A percentile compares a stretch with the other conserved stretches of the same genome.
These are phyloP conservation scores for Amphiprion percula DNA, from an alignment of 2,113 vertebrate genomes.

Conservation along the genomic window DNA sequence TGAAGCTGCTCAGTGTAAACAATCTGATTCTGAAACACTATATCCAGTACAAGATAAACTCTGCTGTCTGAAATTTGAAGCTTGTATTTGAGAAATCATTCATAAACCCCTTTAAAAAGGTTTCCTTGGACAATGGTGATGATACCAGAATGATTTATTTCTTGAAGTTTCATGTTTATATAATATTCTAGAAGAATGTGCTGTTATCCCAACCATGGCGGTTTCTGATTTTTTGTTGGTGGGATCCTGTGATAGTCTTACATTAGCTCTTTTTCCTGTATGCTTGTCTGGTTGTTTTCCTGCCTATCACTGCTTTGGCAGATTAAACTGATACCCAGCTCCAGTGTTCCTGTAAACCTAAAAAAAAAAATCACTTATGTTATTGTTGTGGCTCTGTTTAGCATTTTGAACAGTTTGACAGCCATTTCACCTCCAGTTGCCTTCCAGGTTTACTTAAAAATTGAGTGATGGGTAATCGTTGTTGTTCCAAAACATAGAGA, in stretches of 20 bases:
- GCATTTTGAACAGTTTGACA: background rate
- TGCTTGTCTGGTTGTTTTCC: background rate
- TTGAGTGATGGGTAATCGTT: background rate
- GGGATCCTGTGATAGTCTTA: no score
- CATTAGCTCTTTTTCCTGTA: no score
- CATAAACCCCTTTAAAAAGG: background rate
- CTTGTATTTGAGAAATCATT: background rate
- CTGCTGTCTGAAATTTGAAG: slow-evolving; percentile 8
- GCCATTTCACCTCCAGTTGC: background rate
- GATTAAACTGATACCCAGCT: slow-evolving; percentile 4
- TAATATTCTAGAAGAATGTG: no score
- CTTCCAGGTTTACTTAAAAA: background rate
- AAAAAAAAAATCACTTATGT: background rate
- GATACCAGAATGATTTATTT: background rate
- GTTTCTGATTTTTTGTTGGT: no score
- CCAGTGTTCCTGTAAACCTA: background rate
- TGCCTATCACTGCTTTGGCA: slow-evolving; percentile 15
- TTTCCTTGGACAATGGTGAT: background rate
- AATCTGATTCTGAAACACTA: background rate
- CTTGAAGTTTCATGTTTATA: background rate
- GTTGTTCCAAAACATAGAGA: no score
- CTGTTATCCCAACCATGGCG: no score
- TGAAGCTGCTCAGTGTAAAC: slow-evolving; percentile 23
- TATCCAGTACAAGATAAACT: slow-evolving; percentile 3
- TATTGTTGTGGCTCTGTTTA: background rate